These are phyloP conservation scores for Gasterosteus aculeatus DNA, from an alignment of 2,113 vertebrate species.

Conservation along the genomic window DNA sequence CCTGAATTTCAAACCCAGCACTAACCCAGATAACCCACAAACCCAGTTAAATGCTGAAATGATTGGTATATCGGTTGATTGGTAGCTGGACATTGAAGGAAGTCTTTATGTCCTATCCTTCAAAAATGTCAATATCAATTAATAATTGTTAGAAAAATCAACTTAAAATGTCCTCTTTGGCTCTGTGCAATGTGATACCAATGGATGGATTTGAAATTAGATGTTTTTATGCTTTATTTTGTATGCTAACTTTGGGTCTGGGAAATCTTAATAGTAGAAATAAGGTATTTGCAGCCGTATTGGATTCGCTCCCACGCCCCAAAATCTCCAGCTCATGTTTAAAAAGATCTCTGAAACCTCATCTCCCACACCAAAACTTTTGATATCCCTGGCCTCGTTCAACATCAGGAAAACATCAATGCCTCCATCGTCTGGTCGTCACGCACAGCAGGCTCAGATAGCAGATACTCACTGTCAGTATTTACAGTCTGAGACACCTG, in stretches of 20 bases:
- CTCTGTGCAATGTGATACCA: not conserved
- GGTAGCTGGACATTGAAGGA: not conserved
- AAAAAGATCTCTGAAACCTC: not conserved
- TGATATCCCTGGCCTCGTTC: not conserved
- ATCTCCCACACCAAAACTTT: not conserved
- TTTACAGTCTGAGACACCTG: conserved; percentile 34
- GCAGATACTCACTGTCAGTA: conserved; percentile 30
- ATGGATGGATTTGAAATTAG: too few relatives aligned
- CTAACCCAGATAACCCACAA: too few relatives aligned
- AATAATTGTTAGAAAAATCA: not conserved
- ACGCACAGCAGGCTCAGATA: not conserved
- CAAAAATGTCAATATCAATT: not conserved
- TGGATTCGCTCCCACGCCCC: not conserved
- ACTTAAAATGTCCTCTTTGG: not conserved
- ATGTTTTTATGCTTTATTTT: not conserved
- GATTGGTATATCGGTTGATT: not conserved
- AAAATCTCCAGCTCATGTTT: not conserved
- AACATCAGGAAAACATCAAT: conserved; percentile 34
- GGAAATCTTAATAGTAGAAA: not conserved
- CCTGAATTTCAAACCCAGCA: not conserved
- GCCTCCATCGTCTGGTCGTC: conserved; percentile 31
- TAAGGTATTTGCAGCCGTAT: not conserved
- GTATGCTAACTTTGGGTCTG: too few relatives aligned
- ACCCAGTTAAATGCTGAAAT: not conserved
- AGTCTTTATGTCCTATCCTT: not conserved